Evolutionary conservation across 2,888 invertebrate species (phyloP), one percentile per base, ranked within the genome.

Genomic region (Drosophila melanosoma): DNA sequence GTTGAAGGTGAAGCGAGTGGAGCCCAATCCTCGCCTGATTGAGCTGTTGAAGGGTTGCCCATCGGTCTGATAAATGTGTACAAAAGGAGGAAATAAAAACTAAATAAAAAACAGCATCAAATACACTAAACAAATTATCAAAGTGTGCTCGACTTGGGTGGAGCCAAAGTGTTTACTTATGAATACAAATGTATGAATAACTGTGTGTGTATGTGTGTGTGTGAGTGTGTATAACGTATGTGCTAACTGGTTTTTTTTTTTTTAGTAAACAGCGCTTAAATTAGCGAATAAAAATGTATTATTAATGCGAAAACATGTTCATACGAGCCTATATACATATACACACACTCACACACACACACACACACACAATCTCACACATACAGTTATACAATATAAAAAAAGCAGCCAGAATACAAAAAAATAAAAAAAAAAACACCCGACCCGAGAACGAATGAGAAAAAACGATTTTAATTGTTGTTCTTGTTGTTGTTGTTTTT

Each of bases 201-300:
- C 17, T 63, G 42, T 62, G 26, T 45, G 20, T 51, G 20, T 53
- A 17, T 53, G 11, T 40, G 8, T 71, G 11, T 35, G 23, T 38
- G 42, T 57, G 32, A 74, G 15, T 65, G 29, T 23, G 23, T 74
- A 70, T 70, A 74, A 32, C 65, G 57, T 61, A 65, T 65, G 76
- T 79, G 81, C 83, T 90, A 90, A 90, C 87, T 90, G 87, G 91
- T 87, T 87, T 90, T 71, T 49, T 51, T 48, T 51, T 38, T 38
- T 69, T 59, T 85, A 71, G 76, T 83, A 87, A 90, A 83, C 87
- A 87, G 72, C 82, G 91, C 69, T 90, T 87, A 90, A 87, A 87
- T 87, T 90, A 87, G 87, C 87, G 91, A 90, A 87, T 90, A 90
- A 87, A 87, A 87, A 83, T 90, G 83, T 90, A 90, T 88, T 89